Base-by-base conservation (phyloP, 1,140 invertebrate genomes). In the Diuraphis noxia region DNA sequence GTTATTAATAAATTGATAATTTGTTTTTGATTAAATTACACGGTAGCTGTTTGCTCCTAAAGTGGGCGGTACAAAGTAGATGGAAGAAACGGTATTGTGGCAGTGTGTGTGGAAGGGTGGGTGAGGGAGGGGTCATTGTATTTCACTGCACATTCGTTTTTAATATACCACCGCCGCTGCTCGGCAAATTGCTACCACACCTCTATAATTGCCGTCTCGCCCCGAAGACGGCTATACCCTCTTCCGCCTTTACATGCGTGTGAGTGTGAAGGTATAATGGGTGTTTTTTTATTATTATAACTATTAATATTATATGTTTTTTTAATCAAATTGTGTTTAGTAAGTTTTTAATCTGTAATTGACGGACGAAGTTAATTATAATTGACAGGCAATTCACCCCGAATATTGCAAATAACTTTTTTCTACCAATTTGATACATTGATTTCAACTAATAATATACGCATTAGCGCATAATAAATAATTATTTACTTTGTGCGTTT, bases 1-100 rank as follows among this genome's bases (percentile, higher is more conserved):
- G 46, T 81, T 90, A 72, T 72, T 72, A 72, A 72, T 72, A 90
- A 90, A 90, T 90, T 90, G 88, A 90, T 90, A 90, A 90, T 90
- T 90, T 90, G 8, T 90, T 90, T 90, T 81, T 81, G 25, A 90
- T 90, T 90, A 90, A 90, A 90, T 77, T 90, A 77, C 21, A 43
- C 38, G 17, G 72, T 90, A 77, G 63, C 40, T 19, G 46, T 52
- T 86, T 13, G 36, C 13, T 84, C 21, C 30, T 43, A 23, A 4
- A 23, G 38, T 40, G 63, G 88, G 63, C 63, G 88, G 41, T 79
- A 72, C 41, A 38, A 36, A n/a, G 40, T 36, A 46, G 30, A 17
- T 25, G 23, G 1, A 34, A 52, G 21, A 43, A 30, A 82, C 30
- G n/a, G 46, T 82, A 38, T 40, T 38, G 79, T 81, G 25, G 46